Conservation (phyloP, 2,888 invertebrate species). For the Penaeus monodon region DNA sequence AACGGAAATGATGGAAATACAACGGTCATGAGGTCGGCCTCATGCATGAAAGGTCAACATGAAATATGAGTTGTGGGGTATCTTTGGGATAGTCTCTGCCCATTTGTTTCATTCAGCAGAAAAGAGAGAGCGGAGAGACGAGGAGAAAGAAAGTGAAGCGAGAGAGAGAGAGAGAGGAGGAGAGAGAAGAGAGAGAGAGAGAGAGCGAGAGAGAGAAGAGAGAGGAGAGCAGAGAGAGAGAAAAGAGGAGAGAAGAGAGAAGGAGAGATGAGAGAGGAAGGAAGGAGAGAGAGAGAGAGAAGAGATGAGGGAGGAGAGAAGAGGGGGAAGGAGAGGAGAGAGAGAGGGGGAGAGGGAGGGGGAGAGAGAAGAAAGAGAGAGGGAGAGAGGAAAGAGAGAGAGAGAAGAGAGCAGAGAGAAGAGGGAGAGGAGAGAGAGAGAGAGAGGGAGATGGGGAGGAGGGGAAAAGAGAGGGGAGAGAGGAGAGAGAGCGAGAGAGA, state of each 20-base stretch:
- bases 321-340: not conserved
- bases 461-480: not conserved
- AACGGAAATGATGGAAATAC: too few species aligned
- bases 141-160: not conserved
- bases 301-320: not conserved
- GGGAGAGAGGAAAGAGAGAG: not conserved
- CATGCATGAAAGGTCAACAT: too few species aligned
- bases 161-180: too few species aligned
- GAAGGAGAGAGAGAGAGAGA: not conserved
- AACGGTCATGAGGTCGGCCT: too few species aligned
- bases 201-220: not conserved
- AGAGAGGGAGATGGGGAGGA: not conserved
- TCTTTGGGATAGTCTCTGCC: too few species aligned
- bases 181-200: too few species aligned
- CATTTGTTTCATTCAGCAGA: not conserved
- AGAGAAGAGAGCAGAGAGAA: not conserved
- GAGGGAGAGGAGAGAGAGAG: not conserved
- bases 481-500: not conserved
- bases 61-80: too few species aligned
- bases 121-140: not conserved
- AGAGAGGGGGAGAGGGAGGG: not conserved
- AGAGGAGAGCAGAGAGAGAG: not conserved
- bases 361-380: not conserved
- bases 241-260: not conserved
- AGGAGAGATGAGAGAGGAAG: not conserved